Base-by-base conservation (phyloP, 2,113 vertebrate species). In the Jacana jacana region DNA sequence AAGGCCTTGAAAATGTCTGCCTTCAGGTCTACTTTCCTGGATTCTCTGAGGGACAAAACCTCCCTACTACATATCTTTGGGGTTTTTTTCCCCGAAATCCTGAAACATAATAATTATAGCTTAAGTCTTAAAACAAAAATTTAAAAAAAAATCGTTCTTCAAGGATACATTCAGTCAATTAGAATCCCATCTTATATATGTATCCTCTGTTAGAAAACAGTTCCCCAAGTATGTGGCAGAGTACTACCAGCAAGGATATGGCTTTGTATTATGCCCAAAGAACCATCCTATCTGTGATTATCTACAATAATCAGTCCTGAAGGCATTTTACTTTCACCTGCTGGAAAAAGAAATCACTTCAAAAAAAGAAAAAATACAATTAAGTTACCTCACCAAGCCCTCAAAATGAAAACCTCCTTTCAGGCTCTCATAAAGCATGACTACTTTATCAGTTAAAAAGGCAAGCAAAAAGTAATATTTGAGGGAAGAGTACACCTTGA, bases 21-120 rank as follows among this genome's bases (percentile, higher is more conserved):
- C 81, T 96, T 88, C 79, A 80, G 91, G 91, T 83, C 85, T 91
- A 28, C 42, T 94, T 86, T 55, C 60, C 51, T 66, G 65, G 86
- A 91, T 96, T 94, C 80, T 77, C 72, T 78, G 35, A 93, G 65
- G 82, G 90, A 86, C 60, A 86, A 93, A 91, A 88, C 20, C 51
- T 91, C 51, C 55, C 66, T 78, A 70, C n/a, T 89, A 88, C 30
- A 44, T 30, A 80, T 69, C 71, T 80, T 31, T 4, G 54, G 27
- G 15, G 0, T 16, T 73, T 81, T 81, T 80, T 33, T 30, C 22
- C 69, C 65, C 2, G 2, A 95, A 90, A 69, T 40, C 33, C 30
- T 87, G 81, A 89, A 91, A 93, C 10, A 79, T 72, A 88, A 72
- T 89, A 55, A 94, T 93, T 89, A 94, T 37, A 82, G 48, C 85